Conservation (phyloP, 2,888 invertebrate genomes). For the Hydriomena furcata region DNA sequence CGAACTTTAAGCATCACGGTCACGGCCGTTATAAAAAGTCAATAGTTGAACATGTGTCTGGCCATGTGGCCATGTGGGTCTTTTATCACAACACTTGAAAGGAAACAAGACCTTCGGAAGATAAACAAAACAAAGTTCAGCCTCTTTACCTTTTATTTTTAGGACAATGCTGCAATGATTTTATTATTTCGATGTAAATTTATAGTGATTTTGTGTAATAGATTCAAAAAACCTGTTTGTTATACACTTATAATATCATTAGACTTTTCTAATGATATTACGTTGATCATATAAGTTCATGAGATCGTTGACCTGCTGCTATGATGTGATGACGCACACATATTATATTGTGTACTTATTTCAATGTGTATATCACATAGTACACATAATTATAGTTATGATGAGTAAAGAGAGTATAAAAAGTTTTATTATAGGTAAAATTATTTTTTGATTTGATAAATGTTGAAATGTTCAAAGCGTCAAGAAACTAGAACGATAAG, state of each 20-base stretch:
- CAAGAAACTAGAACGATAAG: slow-evolving; percentile 41
- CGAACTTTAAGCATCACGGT: slow-evolving; percentile 56
- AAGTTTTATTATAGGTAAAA: slow-evolving; percentile 12
- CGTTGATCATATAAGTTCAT: slow-evolving; percentile 25
- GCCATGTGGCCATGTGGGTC: slow-evolving; percentile 62
- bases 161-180: slow-evolving; percentile 25
- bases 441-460: too few species aligned
- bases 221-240: background rate
- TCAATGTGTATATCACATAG: slow-evolving; percentile 9
- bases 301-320: slow-evolving; percentile 39
- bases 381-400: too few species aligned
- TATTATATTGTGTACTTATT: slow-evolving; percentile 6
- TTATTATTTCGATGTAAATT: too few species aligned
- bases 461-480: slow-evolving; percentile 37
- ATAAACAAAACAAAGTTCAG: slow-evolving; percentile 44
- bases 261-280: slow-evolving; percentile 8
- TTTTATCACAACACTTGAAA: slow-evolving; percentile 63
- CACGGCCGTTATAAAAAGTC: slow-evolving; percentile 54
- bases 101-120: slow-evolving; percentile 42
- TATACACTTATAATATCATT: too few species aligned
- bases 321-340: slow-evolving; percentile 23
- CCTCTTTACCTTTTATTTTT: slow-evolving; percentile 32
- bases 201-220: background rate
- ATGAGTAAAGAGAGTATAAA: slow-evolving; percentile 6
- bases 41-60: slow-evolving; percentile 58